phyloP scores from a whole-genome alignment of 2,797 vertebrate genomes.

The Takifugu rubripes region DNA sequence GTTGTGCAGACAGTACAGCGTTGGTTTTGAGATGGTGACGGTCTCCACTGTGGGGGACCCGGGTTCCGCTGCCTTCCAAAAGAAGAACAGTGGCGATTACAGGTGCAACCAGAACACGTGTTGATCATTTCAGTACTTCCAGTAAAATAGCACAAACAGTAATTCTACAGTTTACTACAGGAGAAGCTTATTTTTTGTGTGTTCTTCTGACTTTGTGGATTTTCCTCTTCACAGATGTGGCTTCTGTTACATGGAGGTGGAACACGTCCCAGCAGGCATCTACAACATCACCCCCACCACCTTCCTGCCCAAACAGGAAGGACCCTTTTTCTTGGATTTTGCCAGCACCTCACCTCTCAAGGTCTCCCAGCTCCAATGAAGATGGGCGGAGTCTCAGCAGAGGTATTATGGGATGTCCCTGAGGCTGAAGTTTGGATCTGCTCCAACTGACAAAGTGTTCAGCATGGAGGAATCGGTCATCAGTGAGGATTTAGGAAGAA shows the following conservation, averaged over 20 bases:
- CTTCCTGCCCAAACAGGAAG: slow-evolving; percentile 95
- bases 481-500: neutral
- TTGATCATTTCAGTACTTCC: too few relatives aligned
- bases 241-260: slow-evolving; percentile 93
- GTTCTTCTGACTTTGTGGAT: neutral
- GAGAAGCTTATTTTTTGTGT: neutral
- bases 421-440: slow-evolving; percentile 14
- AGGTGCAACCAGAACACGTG: slow-evolving; percentile 70
- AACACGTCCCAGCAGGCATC: slow-evolving; percentile 83
- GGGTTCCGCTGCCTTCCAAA: slow-evolving; percentile 80
- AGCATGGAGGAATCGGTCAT: neutral
- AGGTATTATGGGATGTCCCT: slow-evolving; percentile 9
- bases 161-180: too few relatives aligned
- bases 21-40: slow-evolving; percentile 89
- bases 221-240: slow-evolving; percentile 81
- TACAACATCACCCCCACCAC: slow-evolving; percentile 96
- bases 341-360: slow-evolving; percentile 80
- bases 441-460: neutral
- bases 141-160: too few relatives aligned
- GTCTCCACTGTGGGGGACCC: slow-evolving; percentile 84
- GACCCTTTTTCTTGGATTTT: slow-evolving; percentile 97
- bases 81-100: slow-evolving; percentile 93
- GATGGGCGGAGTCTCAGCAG: neutral
- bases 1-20: slow-evolving; percentile 88
- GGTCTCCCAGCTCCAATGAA: slow-evolving; percentile 91